phyloP scores from a whole-genome alignment of 2,113 vertebrate genomes.

The Phrynosoma platyrhinos region DNA sequence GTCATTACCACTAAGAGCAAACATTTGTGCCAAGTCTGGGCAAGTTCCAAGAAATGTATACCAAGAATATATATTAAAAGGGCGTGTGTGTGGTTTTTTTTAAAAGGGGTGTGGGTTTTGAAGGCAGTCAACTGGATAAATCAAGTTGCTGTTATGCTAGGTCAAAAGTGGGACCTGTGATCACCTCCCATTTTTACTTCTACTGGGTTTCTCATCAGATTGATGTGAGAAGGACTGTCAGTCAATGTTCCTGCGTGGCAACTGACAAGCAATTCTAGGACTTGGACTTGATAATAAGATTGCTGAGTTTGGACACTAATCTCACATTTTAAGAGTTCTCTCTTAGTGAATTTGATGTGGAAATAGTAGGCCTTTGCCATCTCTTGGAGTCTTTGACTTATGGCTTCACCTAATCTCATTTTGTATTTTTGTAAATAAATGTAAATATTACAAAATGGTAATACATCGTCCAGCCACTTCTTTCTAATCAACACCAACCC shows the following conservation, averaged over 20 bases:
- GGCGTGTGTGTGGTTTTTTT: conserved; percentile 37
- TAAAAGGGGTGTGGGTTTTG: conserved; percentile 52
- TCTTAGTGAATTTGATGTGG: neutral
- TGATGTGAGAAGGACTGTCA: too few species aligned
- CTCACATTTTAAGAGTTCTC: too few species aligned
- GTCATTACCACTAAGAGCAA: conserved; percentile 29
- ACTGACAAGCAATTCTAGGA: neutral
- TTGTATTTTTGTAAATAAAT: too few species aligned
- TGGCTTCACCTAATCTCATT: too few species aligned
- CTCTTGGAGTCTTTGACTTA: too few species aligned
- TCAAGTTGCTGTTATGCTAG: conserved; percentile 30
- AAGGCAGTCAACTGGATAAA: conserved; percentile 41
- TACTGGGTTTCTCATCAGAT: neutral
- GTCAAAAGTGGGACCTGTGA: conserved; percentile 40
- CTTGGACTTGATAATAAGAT: neutral
- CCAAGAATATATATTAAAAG: conserved; percentile 25
- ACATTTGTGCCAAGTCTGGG: conserved; percentile 26
- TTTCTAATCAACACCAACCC: too few species aligned
- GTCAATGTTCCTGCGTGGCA: neutral
- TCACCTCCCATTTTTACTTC: conserved; percentile 22
- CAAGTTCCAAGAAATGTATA: conserved; percentile 47
- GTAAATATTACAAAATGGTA: too few species aligned
- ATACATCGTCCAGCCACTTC: too few species aligned
- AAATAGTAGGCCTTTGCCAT: too few species aligned
- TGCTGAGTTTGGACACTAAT: too few species aligned